These are phyloP conservation scores for Centruroides vittatus DNA, from an alignment of 1,140 invertebrate genomes.

Conservation along the genomic window DNA sequence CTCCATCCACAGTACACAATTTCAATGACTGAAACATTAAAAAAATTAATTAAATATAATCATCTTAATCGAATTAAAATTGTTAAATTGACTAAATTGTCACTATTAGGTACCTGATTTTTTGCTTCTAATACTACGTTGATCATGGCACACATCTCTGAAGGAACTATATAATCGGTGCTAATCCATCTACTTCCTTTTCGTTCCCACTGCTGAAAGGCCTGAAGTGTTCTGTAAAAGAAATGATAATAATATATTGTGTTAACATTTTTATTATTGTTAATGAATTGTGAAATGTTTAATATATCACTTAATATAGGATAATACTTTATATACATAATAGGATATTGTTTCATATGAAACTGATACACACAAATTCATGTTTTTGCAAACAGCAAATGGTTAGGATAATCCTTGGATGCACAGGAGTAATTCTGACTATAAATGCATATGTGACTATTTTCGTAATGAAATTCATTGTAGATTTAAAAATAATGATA, in stretches of 20 bases:
- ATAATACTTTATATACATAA: not conserved
- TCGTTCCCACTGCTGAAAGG: conserved; percentile 80
- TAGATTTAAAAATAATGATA: no score
- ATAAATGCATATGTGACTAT: no score
- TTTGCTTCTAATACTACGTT: conserved; percentile 73
- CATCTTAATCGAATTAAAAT: not conserved
- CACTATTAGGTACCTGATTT: conserved; percentile 38
- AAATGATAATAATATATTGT: no score
- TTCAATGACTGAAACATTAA: conserved; percentile 63
- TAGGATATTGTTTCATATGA: no score
- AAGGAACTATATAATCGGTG: conserved; percentile 93
- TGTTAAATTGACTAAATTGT: conserved; percentile 40
- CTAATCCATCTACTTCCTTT: conserved; percentile 85
- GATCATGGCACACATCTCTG: conserved; percentile 98
- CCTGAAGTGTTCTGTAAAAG: conserved; percentile 34
- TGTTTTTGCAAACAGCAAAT: no score
- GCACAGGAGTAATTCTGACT: no score
- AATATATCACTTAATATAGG: conserved; percentile 1
- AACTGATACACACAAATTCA: no score
- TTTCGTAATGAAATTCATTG: no score
- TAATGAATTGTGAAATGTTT: not conserved
- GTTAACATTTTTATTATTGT: not conserved
- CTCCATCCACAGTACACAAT: conserved; percentile 86
- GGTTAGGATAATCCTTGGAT: no score
- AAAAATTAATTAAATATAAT: not conserved